phyloP scores from a whole-genome alignment of 2,113 vertebrate species.

The Mormoops blainvillei region DNA sequence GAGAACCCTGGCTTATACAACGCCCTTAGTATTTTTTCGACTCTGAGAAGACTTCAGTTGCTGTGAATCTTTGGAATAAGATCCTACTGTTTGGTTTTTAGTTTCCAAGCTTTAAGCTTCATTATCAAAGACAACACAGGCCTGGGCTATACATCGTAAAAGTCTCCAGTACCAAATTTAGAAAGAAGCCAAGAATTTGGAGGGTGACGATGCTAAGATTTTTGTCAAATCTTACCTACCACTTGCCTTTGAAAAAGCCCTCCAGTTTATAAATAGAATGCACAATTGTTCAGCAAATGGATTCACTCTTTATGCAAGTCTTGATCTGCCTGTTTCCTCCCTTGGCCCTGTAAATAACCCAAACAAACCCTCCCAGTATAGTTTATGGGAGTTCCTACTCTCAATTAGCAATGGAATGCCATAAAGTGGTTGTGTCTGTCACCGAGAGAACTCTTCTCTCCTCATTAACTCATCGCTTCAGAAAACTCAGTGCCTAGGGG shows the following conservation, averaged over 20 bases:
- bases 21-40: not conserved
- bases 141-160: not conserved
- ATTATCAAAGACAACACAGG: not conserved
- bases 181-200: not conserved
- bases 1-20: not conserved
- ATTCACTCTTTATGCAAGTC: slow-evolving; percentile 17
- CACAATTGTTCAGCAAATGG: slow-evolving; percentile 14
- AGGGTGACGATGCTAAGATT: not conserved
- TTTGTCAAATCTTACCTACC: not conserved
- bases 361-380: slow-evolving; percentile 55
- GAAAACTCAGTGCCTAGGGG: slow-evolving; percentile 68
- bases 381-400: slow-evolving; percentile 56
- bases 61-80: not conserved
- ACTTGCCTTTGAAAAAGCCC: not conserved
- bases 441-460: slow-evolving; percentile 51
- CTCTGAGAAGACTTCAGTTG: not conserved
- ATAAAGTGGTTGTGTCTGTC: slow-evolving; percentile 21
- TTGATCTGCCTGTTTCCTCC: slow-evolving; percentile 44
- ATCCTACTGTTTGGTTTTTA: not conserved
- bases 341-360: slow-evolving; percentile 59
- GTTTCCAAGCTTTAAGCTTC: not conserved
- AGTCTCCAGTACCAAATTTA: slow-evolving; percentile 8
- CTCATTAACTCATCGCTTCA: slow-evolving; percentile 68
- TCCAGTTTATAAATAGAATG: slow-evolving; percentile 51
- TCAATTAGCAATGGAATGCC: slow-evolving; percentile 59